Conservation (phyloP, 2,797 vertebrate genomes). For the Simalia tracyae region DNA sequence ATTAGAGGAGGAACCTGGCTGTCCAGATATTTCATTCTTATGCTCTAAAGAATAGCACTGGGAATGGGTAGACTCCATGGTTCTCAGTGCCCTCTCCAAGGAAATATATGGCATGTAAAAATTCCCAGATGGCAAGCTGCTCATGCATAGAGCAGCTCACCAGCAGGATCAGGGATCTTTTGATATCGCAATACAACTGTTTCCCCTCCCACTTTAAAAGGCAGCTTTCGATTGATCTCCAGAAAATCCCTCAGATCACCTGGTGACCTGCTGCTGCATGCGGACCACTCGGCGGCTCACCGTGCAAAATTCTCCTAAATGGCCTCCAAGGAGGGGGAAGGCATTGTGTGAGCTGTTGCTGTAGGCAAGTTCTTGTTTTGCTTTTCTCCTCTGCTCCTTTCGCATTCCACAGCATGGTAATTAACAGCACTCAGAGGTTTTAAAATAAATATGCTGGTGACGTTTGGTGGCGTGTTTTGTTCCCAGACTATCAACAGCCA, state of each 20-base stretch:
- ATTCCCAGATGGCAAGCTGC: not conserved
- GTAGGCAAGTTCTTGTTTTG: not conserved
- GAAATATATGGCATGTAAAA: not conserved
- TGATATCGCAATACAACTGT: not conserved
- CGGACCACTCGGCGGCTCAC: not conserved
- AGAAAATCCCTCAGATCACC: not conserved
- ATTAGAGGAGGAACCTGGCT: not conserved
- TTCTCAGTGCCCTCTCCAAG: not conserved
- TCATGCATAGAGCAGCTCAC: not conserved
- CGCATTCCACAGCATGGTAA: slow-evolving; percentile 38
- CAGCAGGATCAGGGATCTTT: not conserved
- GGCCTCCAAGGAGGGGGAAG: not conserved
- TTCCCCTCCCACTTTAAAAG: not conserved
- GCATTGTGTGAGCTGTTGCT: not conserved
- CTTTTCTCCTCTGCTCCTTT: not conserved
- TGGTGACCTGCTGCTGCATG: not conserved
- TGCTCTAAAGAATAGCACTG: too few relatives aligned
- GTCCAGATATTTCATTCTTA: not conserved
- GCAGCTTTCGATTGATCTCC: not conserved
- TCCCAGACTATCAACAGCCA: slow-evolving; percentile 44
- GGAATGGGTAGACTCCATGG: not conserved
- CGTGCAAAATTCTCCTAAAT: not conserved
- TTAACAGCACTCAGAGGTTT: slow-evolving; percentile 48
- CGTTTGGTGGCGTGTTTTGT: slow-evolving; percentile 41
- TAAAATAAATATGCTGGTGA: slow-evolving; percentile 10